A percentile compares a stretch with the other conserved stretches of the same genome.
Conservation (phyloP, 2,888 invertebrate genomes). For the Pristionchus arcanus region DNA sequence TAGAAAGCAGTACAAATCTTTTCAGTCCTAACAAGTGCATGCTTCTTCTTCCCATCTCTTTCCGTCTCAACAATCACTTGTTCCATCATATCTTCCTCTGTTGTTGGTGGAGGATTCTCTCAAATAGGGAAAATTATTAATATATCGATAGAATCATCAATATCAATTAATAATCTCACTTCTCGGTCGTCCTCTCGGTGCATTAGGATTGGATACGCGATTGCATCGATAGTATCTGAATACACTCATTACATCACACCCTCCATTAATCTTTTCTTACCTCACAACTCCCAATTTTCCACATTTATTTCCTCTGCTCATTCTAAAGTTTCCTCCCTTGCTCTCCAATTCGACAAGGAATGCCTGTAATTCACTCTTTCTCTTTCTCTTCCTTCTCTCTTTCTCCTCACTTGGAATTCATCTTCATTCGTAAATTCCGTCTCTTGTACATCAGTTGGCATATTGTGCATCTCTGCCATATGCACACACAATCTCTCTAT, state of each 20-base stretch:
- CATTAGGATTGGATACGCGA: slow-evolving; percentile 41
- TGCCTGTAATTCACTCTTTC: slow-evolving; percentile 30
- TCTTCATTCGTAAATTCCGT: slow-evolving; percentile 62
- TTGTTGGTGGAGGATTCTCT: neutral
- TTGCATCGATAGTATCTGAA: slow-evolving; percentile 56
- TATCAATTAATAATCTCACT: neutral
- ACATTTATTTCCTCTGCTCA: slow-evolving; percentile 71
- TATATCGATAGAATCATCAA: neutral
- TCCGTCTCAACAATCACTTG: neutral
- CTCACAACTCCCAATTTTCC: slow-evolving; percentile 58
- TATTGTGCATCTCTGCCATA: slow-evolving; percentile 65
- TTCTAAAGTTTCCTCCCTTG: slow-evolving; percentile 71
- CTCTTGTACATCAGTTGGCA: slow-evolving; percentile 66
- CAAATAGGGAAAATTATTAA: neutral
- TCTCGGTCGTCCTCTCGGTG: slow-evolving; percentile 1
- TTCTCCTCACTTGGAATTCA: slow-evolving; percentile 61
- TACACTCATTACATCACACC: neutral
- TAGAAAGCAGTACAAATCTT: slow-evolving; percentile 70
- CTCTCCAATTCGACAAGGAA: slow-evolving; percentile 69
- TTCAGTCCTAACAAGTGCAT: slow-evolving; percentile 61
- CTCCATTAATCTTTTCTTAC: neutral
- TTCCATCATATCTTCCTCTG: slow-evolving; percentile 11
- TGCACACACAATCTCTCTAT: slow-evolving; percentile 69
- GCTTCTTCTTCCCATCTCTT: neutral
- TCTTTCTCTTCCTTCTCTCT: neutral